Conservation (phyloP, 64 coral and sea anemone genomes). For the Montipora sp. region DNA sequence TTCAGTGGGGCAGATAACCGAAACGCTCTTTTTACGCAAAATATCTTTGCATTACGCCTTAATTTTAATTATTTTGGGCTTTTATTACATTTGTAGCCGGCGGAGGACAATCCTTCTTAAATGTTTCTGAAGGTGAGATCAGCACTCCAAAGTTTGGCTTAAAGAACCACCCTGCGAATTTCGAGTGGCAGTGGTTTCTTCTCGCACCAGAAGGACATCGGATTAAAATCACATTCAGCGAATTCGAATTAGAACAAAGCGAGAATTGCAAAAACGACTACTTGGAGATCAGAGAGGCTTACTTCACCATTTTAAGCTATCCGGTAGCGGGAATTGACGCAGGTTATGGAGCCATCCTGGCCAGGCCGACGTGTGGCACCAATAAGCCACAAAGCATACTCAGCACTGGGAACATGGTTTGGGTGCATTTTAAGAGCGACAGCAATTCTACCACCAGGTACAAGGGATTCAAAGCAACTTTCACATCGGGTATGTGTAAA, state of each 20-base stretch:
- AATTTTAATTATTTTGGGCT: neutral
- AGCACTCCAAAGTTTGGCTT: slow-evolving; percentile 13
- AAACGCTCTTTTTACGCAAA: no score
- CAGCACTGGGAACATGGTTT: slow-evolving; percentile 7
- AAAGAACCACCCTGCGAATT: neutral
- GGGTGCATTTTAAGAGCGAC: slow-evolving; percentile 14
- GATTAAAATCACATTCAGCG: neutral
- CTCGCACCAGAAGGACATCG: slow-evolving; percentile 18
- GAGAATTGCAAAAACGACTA: slow-evolving; percentile 25
- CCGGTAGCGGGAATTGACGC: neutral
- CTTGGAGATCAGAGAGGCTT: neutral
- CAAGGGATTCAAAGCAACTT: slow-evolving; percentile 23
- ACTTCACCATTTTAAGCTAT: neutral
- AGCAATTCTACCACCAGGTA: slow-evolving; percentile 21
- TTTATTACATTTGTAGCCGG: neutral
- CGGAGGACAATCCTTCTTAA: neutral
- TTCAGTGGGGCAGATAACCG: no score
- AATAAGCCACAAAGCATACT: neutral
- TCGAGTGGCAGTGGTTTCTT: neutral
- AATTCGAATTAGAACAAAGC: slow-evolving; percentile 27
- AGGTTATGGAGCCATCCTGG: neutral
- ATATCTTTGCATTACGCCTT: no score
- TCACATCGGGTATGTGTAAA: neutral
- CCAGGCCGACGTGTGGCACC: neutral
- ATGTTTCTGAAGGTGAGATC: slow-evolving; percentile 12